A percentile compares a stretch with the other conserved stretches of the same genome.
Conservation (phyloP, 1,140 invertebrate genomes). For the Globodera ellingtonae region DNA sequence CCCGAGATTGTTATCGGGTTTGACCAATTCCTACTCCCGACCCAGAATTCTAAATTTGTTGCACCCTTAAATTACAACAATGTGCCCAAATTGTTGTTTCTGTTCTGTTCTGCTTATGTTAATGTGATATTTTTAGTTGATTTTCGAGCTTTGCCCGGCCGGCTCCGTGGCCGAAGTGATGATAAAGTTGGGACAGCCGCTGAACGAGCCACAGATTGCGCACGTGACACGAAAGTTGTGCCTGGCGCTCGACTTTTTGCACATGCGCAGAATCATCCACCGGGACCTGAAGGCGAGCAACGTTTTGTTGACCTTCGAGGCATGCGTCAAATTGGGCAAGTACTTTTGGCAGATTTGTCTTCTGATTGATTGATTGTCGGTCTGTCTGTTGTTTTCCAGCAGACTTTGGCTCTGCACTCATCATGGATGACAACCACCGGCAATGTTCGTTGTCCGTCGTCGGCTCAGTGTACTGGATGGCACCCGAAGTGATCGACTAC, state of each 20-base stretch:
- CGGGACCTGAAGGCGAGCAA: constrained; percentile 96
- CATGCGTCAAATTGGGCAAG: constrained; percentile 86
- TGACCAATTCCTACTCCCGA: too few species aligned
- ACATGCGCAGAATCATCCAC: constrained; percentile 89
- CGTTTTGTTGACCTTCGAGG: constrained; percentile 89
- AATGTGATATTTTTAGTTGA: constrained; percentile 73
- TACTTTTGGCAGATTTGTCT: constrained; percentile 63
- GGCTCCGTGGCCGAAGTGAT: constrained; percentile 97
- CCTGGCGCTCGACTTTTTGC: constrained; percentile 71
- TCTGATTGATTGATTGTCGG: constrained; percentile 33
- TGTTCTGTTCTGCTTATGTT: too few species aligned
- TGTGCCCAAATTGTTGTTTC: too few species aligned
- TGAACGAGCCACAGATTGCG: constrained; percentile 90
- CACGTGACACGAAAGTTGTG: constrained; percentile 89
- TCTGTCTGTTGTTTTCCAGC: constrained; percentile 70
- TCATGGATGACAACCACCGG: constrained; percentile 92
- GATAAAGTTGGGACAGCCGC: constrained; percentile 91
- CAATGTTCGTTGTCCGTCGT: constrained; percentile 88
- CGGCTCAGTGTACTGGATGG: constrained; percentile 89
- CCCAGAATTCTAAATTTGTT: not conserved
- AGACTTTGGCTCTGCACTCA: constrained; percentile 98
- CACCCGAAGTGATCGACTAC: constrained; percentile 95
- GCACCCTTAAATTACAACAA: too few species aligned
- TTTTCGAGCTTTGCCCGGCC: constrained; percentile 96
- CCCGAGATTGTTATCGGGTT: too few species aligned